Evolutionary conservation across 2,797 vertebrate genomes (phyloP).

Genomic region (Australoheros facetus): DNA sequence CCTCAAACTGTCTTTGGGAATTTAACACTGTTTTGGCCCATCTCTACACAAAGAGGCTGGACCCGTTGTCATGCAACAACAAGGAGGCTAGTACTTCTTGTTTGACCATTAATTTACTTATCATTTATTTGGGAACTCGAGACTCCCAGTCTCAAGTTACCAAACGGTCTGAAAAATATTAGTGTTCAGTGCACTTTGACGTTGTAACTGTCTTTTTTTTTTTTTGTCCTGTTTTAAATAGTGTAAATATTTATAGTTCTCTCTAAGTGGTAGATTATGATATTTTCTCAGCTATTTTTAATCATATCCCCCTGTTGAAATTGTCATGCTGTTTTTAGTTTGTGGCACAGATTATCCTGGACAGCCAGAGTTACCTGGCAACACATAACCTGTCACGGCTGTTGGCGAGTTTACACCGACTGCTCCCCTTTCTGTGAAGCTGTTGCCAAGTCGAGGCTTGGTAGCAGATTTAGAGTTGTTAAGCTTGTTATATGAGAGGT

Average conservation of each 20-base stretch:
- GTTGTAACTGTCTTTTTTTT: background rate
- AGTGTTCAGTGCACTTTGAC: background rate
- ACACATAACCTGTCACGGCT: conserved; percentile 48
- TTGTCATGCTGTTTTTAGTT: background rate
- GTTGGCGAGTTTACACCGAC: conserved; percentile 46
- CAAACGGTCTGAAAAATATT: background rate
- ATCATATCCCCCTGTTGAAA: background rate
- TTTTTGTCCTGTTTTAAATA: background rate
- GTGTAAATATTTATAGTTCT: background rate
- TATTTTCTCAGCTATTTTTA: background rate
- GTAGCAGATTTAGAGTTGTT: conserved; percentile 73
- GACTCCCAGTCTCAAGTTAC: background rate
- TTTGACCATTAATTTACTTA: conserved; percentile 1
- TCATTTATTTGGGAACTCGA: conserved; percentile 38
- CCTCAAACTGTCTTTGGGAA: conserved; percentile 33
- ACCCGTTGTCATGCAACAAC: conserved; percentile 48
- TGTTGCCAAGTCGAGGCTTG: conserved; percentile 66
- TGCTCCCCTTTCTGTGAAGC: conserved; percentile 35
- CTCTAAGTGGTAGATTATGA: background rate
- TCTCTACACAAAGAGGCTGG: conserved; percentile 2
- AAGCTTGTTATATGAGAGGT: conserved; percentile 70
- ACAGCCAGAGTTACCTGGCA: conserved; percentile 54
- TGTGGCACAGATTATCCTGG: conserved; percentile 8
- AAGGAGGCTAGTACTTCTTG: conserved; percentile 4
- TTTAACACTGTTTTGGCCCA: conserved; percentile 24